Evolutionary conservation across 2,888 invertebrate genomes (phyloP).

Genomic region (Deroplatys truncata): DNA sequence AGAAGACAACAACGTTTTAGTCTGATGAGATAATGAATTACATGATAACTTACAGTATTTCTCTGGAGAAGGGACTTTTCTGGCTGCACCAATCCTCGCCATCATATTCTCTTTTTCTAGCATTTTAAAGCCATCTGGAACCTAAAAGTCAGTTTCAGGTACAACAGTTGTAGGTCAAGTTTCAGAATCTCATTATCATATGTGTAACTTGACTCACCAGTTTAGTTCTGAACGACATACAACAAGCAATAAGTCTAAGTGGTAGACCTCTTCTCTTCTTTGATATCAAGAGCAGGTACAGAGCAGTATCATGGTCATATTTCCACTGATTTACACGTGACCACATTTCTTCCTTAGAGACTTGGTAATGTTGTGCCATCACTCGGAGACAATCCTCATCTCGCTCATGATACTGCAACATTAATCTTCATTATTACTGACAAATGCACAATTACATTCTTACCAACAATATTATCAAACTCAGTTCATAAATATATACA

Average conservation of each 20-base stretch:
- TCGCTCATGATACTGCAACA: slow-evolving; percentile 38
- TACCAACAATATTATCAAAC: slow-evolving; percentile 24
- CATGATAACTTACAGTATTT: no score
- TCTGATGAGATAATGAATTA: no score
- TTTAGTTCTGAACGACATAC: background rate
- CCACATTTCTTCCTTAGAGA: slow-evolving; percentile 47
- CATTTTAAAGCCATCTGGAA: background rate
- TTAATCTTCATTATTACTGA: slow-evolving; percentile 15
- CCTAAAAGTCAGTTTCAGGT: background rate
- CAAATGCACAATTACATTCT: background rate
- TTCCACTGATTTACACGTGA: slow-evolving; percentile 51
- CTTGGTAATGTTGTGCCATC: slow-evolving; percentile 40
- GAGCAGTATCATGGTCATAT: slow-evolving; percentile 69
- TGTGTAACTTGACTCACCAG: background rate
- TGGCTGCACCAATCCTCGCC: no score
- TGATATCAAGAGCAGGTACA: slow-evolving; percentile 63
- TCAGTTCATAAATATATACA: no score
- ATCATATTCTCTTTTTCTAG: background rate
- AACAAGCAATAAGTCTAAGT: slow-evolving; percentile 38
- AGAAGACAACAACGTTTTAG: no score
- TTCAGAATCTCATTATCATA: no score
- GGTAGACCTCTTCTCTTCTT: slow-evolving; percentile 56
- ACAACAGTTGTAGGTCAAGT: no score
- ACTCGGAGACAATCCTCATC: slow-evolving; percentile 42
- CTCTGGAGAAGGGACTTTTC: no score